phyloP scores from a whole-genome alignment of 2,113 vertebrate species.

The Meriones unguiculatus region DNA sequence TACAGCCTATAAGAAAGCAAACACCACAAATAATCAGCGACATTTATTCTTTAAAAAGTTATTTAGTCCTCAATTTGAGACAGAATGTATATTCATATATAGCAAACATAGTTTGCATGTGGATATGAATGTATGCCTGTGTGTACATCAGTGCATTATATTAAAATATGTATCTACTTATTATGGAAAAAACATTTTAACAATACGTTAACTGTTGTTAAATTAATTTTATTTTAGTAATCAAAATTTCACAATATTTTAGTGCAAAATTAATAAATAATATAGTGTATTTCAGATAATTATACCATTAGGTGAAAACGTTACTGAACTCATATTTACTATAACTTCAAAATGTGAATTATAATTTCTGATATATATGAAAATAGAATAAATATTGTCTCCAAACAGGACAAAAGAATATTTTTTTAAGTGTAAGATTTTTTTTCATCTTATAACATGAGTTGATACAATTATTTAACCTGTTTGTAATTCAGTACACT shows the following conservation, averaged over 20 bases:
- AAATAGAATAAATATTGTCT: neutral
- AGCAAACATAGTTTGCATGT: neutral
- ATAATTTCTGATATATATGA: neutral
- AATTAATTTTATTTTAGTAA: neutral
- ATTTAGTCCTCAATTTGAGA: neutral
- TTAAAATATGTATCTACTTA: neutral
- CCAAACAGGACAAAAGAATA: neutral
- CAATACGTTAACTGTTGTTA: neutral
- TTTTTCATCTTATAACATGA: neutral
- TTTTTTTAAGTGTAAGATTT: neutral
- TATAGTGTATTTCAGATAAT: neutral
- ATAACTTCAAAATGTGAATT: neutral
- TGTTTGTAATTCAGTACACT: neutral
- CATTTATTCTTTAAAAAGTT: neutral
- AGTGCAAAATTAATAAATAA: neutral
- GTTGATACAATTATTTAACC: neutral
- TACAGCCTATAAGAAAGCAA: neutral
- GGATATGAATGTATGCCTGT: neutral
- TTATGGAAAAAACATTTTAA: neutral
- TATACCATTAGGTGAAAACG: neutral
- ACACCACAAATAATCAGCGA: neutral
- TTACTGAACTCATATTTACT: neutral
- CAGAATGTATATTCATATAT: neutral
- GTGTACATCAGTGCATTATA: neutral
- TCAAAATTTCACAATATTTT: neutral